Evolutionary conservation across 2,888 invertebrate species (phyloP).

Genomic region (Watsonalla cultraria): DNA sequence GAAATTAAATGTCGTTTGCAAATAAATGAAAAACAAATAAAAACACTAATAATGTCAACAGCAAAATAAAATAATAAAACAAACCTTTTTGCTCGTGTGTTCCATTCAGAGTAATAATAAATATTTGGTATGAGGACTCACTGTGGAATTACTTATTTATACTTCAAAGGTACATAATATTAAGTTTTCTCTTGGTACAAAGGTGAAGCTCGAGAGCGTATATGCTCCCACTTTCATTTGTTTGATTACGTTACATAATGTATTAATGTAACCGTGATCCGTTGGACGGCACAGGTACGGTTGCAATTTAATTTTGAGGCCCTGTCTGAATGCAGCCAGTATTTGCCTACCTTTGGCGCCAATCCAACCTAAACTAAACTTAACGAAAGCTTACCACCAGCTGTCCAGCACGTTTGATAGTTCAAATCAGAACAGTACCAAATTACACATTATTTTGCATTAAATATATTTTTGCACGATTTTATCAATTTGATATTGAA

Average conservation of each 20-base stretch:
- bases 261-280: neutral
- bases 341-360: slow-evolving; percentile 46
- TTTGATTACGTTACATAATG: neutral
- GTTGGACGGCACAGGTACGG: slow-evolving; percentile 16
- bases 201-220: neutral
- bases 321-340: slow-evolving; percentile 40
- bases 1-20: neutral
- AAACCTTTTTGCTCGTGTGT: neutral
- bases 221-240: neutral
- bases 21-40: neutral
- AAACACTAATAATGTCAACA: neutral
- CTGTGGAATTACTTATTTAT: neutral
- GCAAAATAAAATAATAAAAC: neutral
- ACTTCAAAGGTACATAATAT: neutral
- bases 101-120: neutral
- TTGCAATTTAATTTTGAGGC: slow-evolving; percentile 46
- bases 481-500: neutral
- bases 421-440: slow-evolving; percentile 36
- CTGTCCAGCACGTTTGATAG: slow-evolving; percentile 46
- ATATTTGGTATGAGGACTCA: neutral
- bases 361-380: slow-evolving; percentile 56
- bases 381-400: slow-evolving; percentile 48
- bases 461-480: slow-evolving; percentile 14
- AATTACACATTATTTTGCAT: slow-evolving; percentile 27
- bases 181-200: neutral